phyloP scores from a whole-genome alignment of 2,113 vertebrate species.

The Lophura nycthemera region DNA sequence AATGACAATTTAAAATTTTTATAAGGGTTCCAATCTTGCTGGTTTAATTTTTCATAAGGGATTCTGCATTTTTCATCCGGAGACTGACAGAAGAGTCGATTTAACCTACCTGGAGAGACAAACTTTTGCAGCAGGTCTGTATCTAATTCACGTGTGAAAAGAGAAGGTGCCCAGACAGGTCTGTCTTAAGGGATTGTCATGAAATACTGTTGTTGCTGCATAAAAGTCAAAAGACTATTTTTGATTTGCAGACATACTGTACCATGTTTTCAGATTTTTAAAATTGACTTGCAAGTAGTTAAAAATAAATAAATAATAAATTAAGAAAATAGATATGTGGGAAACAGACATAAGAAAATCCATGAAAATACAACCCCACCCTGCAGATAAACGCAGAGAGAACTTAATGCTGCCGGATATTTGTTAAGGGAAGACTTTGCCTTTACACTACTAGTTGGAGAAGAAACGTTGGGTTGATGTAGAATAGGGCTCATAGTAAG shows the following conservation, averaged over 20 bases:
- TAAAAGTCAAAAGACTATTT: not conserved
- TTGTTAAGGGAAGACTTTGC: not conserved
- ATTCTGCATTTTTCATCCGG: constrained; percentile 49
- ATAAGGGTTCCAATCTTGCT: not conserved
- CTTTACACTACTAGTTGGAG: not conserved
- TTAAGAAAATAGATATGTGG: not conserved
- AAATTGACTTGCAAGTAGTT: not conserved
- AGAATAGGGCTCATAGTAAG: not conserved
- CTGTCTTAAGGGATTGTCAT: not conserved
- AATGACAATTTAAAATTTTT: constrained; percentile 45
- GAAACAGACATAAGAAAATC: not conserved
- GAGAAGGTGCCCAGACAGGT: not conserved
- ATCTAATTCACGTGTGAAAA: not conserved
- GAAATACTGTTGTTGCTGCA: not conserved
- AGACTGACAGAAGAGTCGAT: not conserved
- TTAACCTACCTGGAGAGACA: constrained; percentile 11
- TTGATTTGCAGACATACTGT: not conserved
- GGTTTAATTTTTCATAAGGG: constrained; percentile 55
- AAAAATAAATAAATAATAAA: too few relatives aligned
- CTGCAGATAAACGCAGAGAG: not conserved
- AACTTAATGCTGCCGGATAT: not conserved
- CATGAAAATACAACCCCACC: not conserved
- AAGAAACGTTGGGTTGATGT: fast-evolving
- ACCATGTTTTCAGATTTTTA: not conserved
- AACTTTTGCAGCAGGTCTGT: not conserved